phyloP scores from a whole-genome alignment of 2,888 invertebrate species.

The Pantelozetes paolii region DNA sequence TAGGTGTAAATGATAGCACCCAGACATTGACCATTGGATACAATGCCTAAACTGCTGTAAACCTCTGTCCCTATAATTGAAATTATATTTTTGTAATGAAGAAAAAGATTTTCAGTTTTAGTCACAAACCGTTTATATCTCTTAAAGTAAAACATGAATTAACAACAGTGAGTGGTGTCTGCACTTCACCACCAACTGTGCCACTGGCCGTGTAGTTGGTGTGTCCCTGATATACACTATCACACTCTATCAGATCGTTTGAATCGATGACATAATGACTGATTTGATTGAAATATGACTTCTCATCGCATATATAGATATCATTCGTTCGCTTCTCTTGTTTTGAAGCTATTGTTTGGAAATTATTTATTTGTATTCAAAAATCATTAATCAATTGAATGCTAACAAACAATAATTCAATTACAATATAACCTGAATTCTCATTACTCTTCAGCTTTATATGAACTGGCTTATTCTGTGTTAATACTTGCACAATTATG shows the following conservation, averaged over 20 bases:
- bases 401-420: no score
- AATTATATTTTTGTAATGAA: not conserved
- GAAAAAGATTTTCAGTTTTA: not conserved
- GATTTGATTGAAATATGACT: not conserved
- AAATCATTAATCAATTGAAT: no score
- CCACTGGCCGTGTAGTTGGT: not conserved
- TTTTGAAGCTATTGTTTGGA: not conserved
- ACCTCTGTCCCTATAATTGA: not conserved
- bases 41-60: not conserved
- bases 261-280: not conserved
- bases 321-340: not conserved
- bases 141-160: not conserved
- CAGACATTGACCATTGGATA: not conserved
- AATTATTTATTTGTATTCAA: no score
- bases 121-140: not conserved
- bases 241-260: not conserved
- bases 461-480: no score
- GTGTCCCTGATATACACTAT: conserved; percentile 1
- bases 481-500: no score
- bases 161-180: not conserved
- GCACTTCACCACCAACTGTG: not conserved
- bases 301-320: conserved; percentile 10
- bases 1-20: conserved; percentile 14
- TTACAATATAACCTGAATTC: no score
- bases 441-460: no score